Evolutionary conservation across 2,888 invertebrate species (phyloP), one percentile per base, ranked within the genome.

Genomic region (Panzeria rudis): DNA sequence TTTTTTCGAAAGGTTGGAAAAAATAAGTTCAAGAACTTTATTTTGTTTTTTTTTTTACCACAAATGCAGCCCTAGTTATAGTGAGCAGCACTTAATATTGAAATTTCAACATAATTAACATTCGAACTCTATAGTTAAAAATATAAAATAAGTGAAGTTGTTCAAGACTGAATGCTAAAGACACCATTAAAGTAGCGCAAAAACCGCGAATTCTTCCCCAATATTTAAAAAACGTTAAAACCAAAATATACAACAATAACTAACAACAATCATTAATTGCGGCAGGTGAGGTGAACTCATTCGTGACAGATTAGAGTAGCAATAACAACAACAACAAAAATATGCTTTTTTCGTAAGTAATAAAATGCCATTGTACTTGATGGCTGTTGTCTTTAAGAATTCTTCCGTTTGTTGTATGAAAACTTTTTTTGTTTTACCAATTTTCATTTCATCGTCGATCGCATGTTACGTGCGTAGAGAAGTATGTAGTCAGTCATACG

Each of bases 231-330:
- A 64, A 64, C 11, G 64, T 29, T 62, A 73, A 69, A 68, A 62
- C 61, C 62, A 62, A 68, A 66, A 59, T 20, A 83, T 15, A 44
- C 29, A 66, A 44, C 25, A 75, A 52, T n/a, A 73, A 59, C 61
- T 17, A 44, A 56, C 54, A 80, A 61, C 71, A 83, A 85, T 79
- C 85, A 83, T 86, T 86, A 86, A 86, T 86, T 86, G 80, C 83
- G 86, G 86, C 86, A 86, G 86, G 86, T 86, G 86, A 86, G 76
- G 86, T 86, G 86, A 86, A 86, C 86, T 83, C 86, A 86, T 86
- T 86, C 86, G 86, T 86, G 86, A 86, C 86, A 86, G 86, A 86
- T 86, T 86, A 83, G 62, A 78, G 84, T 78, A 82, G 69, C 38
- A 78, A 73, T n/a, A 47, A 38, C 32, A 62, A 61, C 66, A 75